Conservation (phyloP, 2,888 invertebrate genomes). For the Nomada fabriciana region DNA sequence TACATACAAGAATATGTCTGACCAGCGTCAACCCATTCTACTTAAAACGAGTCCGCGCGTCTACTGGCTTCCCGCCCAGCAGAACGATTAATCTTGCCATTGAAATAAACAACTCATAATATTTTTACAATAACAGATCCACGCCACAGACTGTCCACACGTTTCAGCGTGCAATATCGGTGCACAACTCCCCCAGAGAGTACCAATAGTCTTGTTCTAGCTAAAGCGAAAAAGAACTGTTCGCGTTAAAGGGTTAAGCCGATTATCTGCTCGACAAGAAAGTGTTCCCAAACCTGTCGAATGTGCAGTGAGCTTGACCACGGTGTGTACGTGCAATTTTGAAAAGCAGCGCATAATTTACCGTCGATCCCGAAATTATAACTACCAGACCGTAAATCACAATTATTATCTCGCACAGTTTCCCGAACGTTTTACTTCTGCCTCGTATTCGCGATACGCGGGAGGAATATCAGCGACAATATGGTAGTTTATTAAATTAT, state of each 20-base stretch:
- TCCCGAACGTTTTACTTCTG: conserved; percentile 41
- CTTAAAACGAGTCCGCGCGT: too few relatives aligned
- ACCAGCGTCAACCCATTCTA: too few relatives aligned
- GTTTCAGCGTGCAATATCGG: too few relatives aligned
- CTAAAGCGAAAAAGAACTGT: too few relatives aligned
- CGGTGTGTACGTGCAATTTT: conserved; percentile 22
- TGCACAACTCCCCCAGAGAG: too few relatives aligned
- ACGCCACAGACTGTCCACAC: too few relatives aligned
- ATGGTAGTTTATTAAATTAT: conserved; percentile 56
- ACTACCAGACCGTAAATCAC: conserved; percentile 52
- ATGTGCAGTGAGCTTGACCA: not conserved
- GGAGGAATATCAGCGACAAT: conserved; percentile 47
- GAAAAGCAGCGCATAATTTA: conserved; percentile 50
- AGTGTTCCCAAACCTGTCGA: not conserved
- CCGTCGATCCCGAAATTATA: conserved; percentile 38
- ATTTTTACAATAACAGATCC: too few relatives aligned
- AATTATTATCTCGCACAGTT: conserved; percentile 49
- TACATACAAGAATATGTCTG: too few relatives aligned
- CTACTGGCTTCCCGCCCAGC: too few relatives aligned
- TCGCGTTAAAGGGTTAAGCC: not conserved
- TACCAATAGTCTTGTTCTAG: too few relatives aligned
- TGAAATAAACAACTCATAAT: too few relatives aligned
- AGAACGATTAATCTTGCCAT: too few relatives aligned
- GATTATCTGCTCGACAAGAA: not conserved
- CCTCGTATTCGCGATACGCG: conserved; percentile 25